Evolutionary conservation across 2,888 invertebrate species (phyloP).

Genomic region (Fissipunctia ypsillon): DNA sequence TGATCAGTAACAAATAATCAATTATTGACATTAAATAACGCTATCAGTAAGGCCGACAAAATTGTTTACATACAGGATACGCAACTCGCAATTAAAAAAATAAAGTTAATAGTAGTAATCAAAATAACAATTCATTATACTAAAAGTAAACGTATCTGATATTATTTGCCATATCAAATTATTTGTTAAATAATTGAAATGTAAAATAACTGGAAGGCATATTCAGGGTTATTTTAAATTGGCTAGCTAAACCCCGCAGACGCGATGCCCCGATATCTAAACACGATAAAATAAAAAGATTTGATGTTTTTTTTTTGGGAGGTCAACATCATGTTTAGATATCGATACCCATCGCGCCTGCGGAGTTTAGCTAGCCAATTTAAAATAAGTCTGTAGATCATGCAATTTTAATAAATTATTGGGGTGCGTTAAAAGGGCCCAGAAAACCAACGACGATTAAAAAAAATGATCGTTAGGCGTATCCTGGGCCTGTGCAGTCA

Average conservation of each 20-base stretch:
- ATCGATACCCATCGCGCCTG: too few species aligned
- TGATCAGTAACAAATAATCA: constrained; percentile 17
- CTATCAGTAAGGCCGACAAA: constrained; percentile 32
- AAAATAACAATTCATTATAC: neutral
- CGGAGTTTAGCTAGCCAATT: too few species aligned
- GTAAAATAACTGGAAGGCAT: too few species aligned
- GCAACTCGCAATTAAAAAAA: neutral
- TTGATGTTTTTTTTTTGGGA: too few species aligned
- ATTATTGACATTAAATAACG: neutral
- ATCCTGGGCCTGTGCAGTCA: too few species aligned
- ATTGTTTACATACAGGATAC: constrained; percentile 26
- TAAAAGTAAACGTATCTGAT: neutral
- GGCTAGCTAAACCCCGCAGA: too few species aligned
- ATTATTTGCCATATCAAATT: neutral
- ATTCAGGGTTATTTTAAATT: too few species aligned
- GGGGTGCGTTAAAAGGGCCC: neutral
- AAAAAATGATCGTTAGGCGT: neutral
- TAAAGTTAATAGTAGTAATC: constrained; percentile 11
- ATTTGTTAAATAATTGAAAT: neutral
- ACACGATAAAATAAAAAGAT: too few species aligned
- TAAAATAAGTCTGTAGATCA: too few species aligned
- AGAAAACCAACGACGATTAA: neutral
- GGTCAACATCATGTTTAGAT: too few species aligned
- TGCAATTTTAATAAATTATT: too few species aligned
- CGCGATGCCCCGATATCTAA: too few species aligned